These are phyloP conservation scores for Microtus ochrogaster DNA, from an alignment of 2,113 vertebrate genomes.

Conservation along the genomic window DNA sequence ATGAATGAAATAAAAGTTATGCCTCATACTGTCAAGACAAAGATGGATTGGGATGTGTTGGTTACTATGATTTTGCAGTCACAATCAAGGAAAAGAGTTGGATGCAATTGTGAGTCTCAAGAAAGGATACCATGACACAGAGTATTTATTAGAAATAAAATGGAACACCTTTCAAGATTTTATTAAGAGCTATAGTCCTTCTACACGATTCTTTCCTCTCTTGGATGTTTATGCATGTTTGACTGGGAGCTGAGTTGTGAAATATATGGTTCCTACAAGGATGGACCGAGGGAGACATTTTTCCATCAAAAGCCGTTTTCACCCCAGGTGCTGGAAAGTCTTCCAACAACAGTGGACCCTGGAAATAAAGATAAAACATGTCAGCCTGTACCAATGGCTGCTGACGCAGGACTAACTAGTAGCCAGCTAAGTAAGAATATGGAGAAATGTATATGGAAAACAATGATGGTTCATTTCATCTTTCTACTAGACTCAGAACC, in stretches of 20 bases:
- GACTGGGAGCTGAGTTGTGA: constrained; percentile 72
- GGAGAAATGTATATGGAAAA: constrained; percentile 47
- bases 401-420: not conserved
- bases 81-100: constrained; percentile 64
- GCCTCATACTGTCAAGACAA: constrained; percentile 29
- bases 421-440: not conserved
- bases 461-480: not conserved
- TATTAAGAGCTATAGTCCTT: constrained; percentile 80
- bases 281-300: constrained; percentile 77
- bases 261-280: constrained; percentile 68
- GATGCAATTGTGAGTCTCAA: constrained; percentile 72
- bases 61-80: constrained; percentile 56
- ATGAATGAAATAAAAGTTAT: constrained; percentile 61
- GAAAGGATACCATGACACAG: constrained; percentile 63
- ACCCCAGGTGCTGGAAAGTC: constrained; percentile 61
- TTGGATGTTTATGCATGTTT: constrained; percentile 75
- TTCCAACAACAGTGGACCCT: constrained; percentile 56
- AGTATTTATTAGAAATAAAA: constrained; percentile 82
- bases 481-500: not conserved
- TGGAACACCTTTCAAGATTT: constrained; percentile 80
- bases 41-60: constrained; percentile 57
- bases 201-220: constrained; percentile 72
- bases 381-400: not conserved
- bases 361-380: constrained; percentile 60
- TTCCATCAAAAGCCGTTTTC: constrained; percentile 70